These are phyloP conservation scores for Desmodus rotundus DNA, from an alignment of 2,113 vertebrate species.

Conservation along the genomic window DNA sequence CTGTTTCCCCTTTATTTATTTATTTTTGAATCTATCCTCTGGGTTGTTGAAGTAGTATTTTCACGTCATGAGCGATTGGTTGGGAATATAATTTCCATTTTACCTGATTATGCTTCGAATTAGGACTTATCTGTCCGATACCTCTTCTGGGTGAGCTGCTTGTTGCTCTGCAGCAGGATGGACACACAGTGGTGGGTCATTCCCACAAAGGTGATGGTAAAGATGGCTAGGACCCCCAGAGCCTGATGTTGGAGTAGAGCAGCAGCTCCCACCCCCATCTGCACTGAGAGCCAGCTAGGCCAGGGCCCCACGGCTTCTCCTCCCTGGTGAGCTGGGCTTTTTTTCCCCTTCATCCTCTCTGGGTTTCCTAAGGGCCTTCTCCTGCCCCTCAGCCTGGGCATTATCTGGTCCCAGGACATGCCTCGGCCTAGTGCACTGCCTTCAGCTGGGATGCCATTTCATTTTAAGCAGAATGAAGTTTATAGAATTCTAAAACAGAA, in stretches of 20 bases:
- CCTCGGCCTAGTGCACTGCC: background rate
- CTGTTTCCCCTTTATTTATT: constrained; percentile 79
- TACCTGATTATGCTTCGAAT: constrained; percentile 91
- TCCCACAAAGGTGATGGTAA: constrained; percentile 91
- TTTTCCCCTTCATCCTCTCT: background rate
- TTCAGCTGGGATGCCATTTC: background rate
- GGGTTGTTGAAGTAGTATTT: constrained; percentile 94
- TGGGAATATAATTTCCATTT: constrained; percentile 93
- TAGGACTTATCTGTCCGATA: constrained; percentile 92
- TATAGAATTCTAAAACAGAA: background rate
- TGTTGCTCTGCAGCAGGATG: constrained; percentile 91
- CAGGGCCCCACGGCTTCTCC: background rate
- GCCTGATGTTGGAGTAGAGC: constrained; percentile 89
- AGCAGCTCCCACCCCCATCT: constrained; percentile 89
- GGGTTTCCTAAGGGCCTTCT: background rate
- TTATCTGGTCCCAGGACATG: background rate
- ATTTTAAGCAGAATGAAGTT: background rate
- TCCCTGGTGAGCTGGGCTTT: background rate
- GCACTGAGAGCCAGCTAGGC: background rate
- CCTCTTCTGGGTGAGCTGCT: constrained; percentile 90
- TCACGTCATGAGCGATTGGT: constrained; percentile 92
- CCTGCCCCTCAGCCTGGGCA: background rate
- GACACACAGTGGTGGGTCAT: constrained; percentile 91
- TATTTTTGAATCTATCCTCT: constrained; percentile 92
- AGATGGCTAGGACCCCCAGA: constrained; percentile 91